Base-by-base conservation (phyloP, 2,113 vertebrate genomes). In the Burhinus bistriatus region DNA sequence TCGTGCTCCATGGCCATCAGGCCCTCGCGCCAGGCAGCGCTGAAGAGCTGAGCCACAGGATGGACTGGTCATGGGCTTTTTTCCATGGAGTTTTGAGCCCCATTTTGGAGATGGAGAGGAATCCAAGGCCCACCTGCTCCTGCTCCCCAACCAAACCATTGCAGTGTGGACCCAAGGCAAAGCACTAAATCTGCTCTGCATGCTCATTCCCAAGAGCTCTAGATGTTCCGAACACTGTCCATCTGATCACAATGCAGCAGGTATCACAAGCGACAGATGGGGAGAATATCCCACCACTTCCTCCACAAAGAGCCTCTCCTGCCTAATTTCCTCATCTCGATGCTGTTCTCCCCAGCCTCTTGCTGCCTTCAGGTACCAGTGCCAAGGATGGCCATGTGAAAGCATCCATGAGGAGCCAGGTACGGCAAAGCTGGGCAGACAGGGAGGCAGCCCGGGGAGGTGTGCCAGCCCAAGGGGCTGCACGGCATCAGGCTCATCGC, bases 371-470 rank as follows among this genome's bases (percentile, higher is more conserved):
- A 4, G 59, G 38, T 23, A 55, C 25, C 22, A 16, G 36, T 14
- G 64, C 64, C 21, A 13, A 77, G 58, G 52, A 91, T 0, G 2
- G 30, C 12, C 0, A 0, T 19, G 26, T 11, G 47, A 76, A 64
- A 0, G 3, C 19, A 32, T 8, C 13, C 0, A 0, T 2, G 3
- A 72, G 54, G 26, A 94, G n/a, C 7, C 0, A 0, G 15, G 57
- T 22, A 58, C 23, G 38, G 57, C 15, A 45, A 55, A 85, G 44
- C 25, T 0, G 0, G 4, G 8, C 44, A 69, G 38, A 52, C 4
- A 55, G 32, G 29, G 44, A 80, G 52, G 36, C 34, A 83, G 36
- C 29, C 30, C 1, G 0, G 13, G 23, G 32, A 80, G 64, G 21
- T 30, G 11, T 71, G 82, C 45, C 34, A 85, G 77, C 15, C 23